Percentiles rank a stretch among this genome's conserved stretches.
Conservation (phyloP, 2,113 vertebrate species). For the Atractosteus spatula region DNA sequence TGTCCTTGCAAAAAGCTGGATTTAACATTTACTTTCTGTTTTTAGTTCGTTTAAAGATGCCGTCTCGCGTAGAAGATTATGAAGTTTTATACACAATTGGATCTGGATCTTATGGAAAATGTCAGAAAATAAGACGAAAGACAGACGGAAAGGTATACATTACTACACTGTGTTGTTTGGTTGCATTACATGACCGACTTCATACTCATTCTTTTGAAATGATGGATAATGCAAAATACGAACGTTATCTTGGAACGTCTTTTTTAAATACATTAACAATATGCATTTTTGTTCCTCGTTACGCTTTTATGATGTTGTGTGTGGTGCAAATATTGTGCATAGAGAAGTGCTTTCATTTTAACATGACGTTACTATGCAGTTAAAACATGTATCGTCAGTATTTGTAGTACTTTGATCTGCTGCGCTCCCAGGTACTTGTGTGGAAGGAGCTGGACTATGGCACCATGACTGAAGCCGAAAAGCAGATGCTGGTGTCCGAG, state of each 20-base stretch:
- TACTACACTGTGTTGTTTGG: neutral
- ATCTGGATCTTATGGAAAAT: slow-evolving; percentile 86
- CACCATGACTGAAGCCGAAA: slow-evolving; percentile 86
- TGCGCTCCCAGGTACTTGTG: slow-evolving; percentile 74
- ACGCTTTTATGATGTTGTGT: neutral
- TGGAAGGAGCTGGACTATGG: slow-evolving; percentile 98
- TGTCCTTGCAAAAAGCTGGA: neutral
- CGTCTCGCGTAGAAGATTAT: slow-evolving; percentile 84
- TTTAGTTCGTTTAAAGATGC: slow-evolving; percentile 61
- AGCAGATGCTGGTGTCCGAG: slow-evolving; percentile 95
- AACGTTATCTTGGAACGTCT: too few relatives aligned
- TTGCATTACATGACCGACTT: neutral
- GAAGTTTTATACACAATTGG: slow-evolving; percentile 87
- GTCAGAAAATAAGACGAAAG: slow-evolving; percentile 87
- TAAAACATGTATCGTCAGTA: too few relatives aligned
- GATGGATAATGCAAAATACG: too few relatives aligned
- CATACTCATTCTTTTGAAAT: too few relatives aligned
- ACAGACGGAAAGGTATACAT: slow-evolving; percentile 83
- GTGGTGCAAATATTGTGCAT: neutral
- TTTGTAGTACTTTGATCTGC: neutral
- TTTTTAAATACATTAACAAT: too few relatives aligned
- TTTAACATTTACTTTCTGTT: slow-evolving; percentile 21
- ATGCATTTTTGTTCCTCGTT: neutral
- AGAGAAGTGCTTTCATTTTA: too few relatives aligned
- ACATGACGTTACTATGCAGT: too few relatives aligned